These are phyloP conservation scores for Calameuta filiformis DNA, from an alignment of 2,888 invertebrate genomes.

Conservation along the genomic window DNA sequence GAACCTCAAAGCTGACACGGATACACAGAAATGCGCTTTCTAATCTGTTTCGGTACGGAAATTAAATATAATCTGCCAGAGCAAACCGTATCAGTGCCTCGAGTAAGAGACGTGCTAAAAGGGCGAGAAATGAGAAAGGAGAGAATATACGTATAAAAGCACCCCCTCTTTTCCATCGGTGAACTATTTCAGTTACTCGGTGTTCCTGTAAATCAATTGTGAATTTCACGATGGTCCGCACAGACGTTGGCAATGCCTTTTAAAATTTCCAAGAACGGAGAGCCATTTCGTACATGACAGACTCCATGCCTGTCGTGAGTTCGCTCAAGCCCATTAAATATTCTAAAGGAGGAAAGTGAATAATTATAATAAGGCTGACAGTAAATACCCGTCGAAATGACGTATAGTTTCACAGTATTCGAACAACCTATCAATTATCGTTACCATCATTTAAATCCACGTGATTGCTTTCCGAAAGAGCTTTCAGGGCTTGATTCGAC, in stretches of 20 bases:
- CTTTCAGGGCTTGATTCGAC: neutral
- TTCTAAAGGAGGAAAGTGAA: neutral
- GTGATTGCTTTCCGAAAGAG: neutral
- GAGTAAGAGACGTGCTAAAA: neutral
- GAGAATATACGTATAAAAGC: neutral
- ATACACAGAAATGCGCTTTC: conserved; percentile 46
- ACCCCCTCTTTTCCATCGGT: neutral
- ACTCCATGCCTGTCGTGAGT: neutral
- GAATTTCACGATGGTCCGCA: neutral
- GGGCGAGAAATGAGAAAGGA: neutral
- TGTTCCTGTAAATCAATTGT: neutral
- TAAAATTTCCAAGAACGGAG: neutral
- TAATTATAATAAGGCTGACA: neutral
- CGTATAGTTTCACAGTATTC: neutral
- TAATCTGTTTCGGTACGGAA: conserved; percentile 41
- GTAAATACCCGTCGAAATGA: neutral
- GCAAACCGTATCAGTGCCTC: neutral
- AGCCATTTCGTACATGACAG: neutral
- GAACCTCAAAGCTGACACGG: conserved; percentile 28
- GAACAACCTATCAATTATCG: neutral
- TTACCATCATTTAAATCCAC: neutral
- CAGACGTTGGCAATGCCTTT: neutral
- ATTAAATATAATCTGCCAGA: conserved; percentile 40
- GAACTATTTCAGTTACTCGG: neutral
- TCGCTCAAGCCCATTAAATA: neutral